phyloP scores from a whole-genome alignment of 2,888 invertebrate genomes.

The Polydesmus complanatus region DNA sequence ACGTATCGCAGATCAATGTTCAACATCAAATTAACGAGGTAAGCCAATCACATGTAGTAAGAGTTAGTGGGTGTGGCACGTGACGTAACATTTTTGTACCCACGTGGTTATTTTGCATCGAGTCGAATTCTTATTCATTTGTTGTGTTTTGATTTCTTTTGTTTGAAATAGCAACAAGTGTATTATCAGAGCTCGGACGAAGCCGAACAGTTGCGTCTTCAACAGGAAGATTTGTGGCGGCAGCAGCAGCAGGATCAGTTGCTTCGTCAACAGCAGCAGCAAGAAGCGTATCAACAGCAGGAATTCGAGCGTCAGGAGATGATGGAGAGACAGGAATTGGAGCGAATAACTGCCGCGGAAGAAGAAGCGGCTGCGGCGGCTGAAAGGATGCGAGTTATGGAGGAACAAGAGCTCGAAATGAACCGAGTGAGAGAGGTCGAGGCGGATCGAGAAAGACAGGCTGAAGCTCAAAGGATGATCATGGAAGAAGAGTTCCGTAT shows the following conservation, averaged over 20 bases:
- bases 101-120: too few relatives aligned
- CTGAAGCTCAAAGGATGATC: background rate
- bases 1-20: background rate
- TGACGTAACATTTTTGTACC: too few relatives aligned
- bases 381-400: too few relatives aligned
- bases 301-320: background rate
- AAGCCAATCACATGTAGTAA: too few relatives aligned
- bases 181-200: background rate
- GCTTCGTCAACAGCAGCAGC: background rate
- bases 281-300: background rate
- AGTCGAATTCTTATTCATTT: background rate
- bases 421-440: background rate
- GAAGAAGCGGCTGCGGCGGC: too few relatives aligned
- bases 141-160: background rate
- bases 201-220: constrained; percentile 1
- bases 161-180: constrained; percentile 4
- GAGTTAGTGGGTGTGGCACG: too few relatives aligned
- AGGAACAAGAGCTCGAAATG: constrained; percentile 89
- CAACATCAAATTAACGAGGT: too few relatives aligned
- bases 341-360: background rate
- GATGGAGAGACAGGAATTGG: constrained; percentile 90
- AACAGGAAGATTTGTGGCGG: constrained; percentile 6
- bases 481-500: background rate
- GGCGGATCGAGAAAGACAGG: constrained; percentile 89
- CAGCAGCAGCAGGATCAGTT: background rate